Percentiles rank a stretch among this genome's conserved stretches.
These are phyloP conservation scores for Carlito syrichta DNA, from an alignment of 2,113 vertebrate species.

Conservation along the genomic window DNA sequence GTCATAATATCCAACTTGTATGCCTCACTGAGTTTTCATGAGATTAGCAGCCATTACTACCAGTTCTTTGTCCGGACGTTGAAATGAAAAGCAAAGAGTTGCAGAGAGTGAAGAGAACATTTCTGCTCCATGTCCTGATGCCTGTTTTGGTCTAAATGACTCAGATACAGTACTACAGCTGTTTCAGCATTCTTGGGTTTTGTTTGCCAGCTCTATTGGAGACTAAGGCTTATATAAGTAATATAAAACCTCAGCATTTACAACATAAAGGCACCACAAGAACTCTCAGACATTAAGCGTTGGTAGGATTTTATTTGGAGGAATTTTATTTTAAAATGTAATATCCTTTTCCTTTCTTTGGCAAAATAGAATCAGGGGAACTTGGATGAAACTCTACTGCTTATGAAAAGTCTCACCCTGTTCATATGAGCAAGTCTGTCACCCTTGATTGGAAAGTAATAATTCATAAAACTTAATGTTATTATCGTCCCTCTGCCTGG, in stretches of 20 bases:
- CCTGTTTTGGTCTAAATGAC: slow-evolving; percentile 60
- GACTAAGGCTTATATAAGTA: slow-evolving; percentile 75
- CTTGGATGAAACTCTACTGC: slow-evolving; percentile 67
- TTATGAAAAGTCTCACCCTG: slow-evolving; percentile 79
- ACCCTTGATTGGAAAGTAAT: slow-evolving; percentile 78
- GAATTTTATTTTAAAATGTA: slow-evolving; percentile 79
- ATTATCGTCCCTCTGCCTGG: slow-evolving; percentile 66
- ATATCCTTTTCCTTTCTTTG: slow-evolving; percentile 69
- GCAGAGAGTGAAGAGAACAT: not conserved
- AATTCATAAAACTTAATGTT: slow-evolving; percentile 77
- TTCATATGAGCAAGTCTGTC: slow-evolving; percentile 77
- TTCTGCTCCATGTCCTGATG: slow-evolving; percentile 32
- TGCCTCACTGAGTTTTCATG: not conserved
- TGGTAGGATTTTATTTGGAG: slow-evolving; percentile 75
- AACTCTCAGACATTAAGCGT: slow-evolving; percentile 67
- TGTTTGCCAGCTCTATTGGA: slow-evolving; percentile 51
- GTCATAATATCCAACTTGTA: not conserved
- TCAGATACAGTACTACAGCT: slow-evolving; percentile 66
- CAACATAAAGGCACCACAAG: slow-evolving; percentile 69
- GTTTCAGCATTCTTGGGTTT: slow-evolving; percentile 58
- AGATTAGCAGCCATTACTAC: slow-evolving; percentile 45
- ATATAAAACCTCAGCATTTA: slow-evolving; percentile 73
- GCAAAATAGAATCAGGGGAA: slow-evolving; percentile 67
- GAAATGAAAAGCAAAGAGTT: not conserved
- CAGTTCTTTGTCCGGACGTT: slow-evolving; percentile 35